Evolutionary conservation across 2,113 vertebrate genomes (phyloP).

Genomic region (Agelaius tricolor): DNA sequence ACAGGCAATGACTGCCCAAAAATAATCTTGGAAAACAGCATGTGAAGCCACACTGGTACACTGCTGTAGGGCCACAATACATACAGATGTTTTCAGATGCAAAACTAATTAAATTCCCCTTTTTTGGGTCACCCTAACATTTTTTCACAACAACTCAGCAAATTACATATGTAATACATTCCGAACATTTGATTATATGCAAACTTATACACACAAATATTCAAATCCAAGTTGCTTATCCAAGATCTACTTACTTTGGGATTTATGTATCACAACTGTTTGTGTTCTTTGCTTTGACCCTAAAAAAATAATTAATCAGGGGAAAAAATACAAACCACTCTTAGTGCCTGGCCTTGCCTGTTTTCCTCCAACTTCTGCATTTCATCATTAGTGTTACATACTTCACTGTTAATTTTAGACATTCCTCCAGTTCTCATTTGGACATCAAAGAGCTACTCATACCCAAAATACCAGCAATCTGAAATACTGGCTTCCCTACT

Average conservation of each 20-base stretch:
- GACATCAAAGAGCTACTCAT: slow-evolving; percentile 26
- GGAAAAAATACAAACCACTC: background rate
- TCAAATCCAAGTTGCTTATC: background rate
- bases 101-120: background rate
- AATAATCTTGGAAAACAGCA: background rate
- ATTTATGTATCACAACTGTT: background rate
- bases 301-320: background rate
- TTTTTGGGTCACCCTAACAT: background rate
- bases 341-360: background rate
- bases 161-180: background rate
- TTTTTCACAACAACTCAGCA: background rate
- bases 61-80: fast-evolving
- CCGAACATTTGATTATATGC: background rate
- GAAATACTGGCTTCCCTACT: background rate
- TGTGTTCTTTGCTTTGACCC: background rate
- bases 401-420: slow-evolving; percentile 4
- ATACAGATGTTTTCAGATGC: background rate
- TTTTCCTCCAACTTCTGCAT: background rate
- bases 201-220: background rate
- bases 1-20: background rate
- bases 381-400: background rate
- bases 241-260: background rate
- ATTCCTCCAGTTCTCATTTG: background rate
- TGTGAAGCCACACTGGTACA: background rate
- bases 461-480: background rate